Evolutionary conservation across 64 coral and sea anemone species (phyloP), one percentile per base, ranked within the genome.

Genomic region (Pocillopora damicornis): DNA sequence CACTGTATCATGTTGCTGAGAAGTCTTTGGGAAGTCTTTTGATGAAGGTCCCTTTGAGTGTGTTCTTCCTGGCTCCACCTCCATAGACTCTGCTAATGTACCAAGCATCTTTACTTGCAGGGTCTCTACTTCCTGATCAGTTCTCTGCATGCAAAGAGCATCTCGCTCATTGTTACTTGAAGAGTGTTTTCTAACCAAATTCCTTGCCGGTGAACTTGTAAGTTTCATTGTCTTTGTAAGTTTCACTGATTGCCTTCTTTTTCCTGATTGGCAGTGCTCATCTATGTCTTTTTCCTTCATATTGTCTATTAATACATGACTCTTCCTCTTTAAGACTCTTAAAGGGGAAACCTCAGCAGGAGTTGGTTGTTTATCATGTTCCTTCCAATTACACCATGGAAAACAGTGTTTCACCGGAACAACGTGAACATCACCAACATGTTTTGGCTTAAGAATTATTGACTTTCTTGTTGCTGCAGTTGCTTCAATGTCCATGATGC

Each of bases 221-320:
- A 13, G 20, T 59, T 79, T 60, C 10, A 30, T 22, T 59, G 77
- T 26, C 60, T 51, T 17, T 60, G n/a, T 59, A 26, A 79, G 56
- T 59, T 60, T 56, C 22, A 79, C 58, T 79, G 77, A 79, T 79
- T n/a, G 22, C 15, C 77, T 79, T 51, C 77, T 79, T 61, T 79
- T 79, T 13, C 11, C 20, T 20, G 57, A 13, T 4, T 20, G 9
- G 17, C 57, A 61, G 22, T 60, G 77, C 4, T 79, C 77, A 13
- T 60, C 11, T 18, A 8, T 79, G 9, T 79, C 77, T 23, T 79
- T 79, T 12, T 51, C 42, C 7, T 51, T 51, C 42, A 51, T 51
- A 51, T 11, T 22, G 15, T 11, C 9, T n/a, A n/a, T 58, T 1
- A 13, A 6, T 60, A 60, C 77, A 61, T 60, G 10, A 11, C 77